phyloP scores from a whole-genome alignment of 1,140 invertebrate species.

The Drosophila hydei region DNA sequence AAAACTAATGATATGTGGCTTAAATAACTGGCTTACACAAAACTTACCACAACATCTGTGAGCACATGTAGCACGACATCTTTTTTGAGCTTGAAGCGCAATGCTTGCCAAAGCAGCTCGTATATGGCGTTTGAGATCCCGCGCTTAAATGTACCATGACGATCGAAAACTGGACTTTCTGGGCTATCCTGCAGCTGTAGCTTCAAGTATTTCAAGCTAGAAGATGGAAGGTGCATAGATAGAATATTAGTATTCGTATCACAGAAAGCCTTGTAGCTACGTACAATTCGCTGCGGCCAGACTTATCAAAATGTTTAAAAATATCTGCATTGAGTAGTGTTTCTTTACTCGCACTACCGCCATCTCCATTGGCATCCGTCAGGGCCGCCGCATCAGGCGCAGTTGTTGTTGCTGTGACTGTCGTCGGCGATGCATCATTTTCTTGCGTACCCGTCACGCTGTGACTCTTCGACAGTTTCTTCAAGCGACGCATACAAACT shows the following conservation, averaged over 20 bases:
- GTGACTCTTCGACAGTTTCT: constrained; percentile 70
- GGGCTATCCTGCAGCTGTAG: constrained; percentile 69
- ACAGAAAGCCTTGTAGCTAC: not conserved
- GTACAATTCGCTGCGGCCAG: constrained; percentile 79
- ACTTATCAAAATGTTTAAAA: constrained; percentile 79
- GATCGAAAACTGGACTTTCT: constrained; percentile 73
- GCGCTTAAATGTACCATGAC: constrained; percentile 62
- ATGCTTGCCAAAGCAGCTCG: constrained; percentile 88
- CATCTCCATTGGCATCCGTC: constrained; percentile 47
- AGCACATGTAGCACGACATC: constrained; percentile 88
- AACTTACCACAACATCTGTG: constrained; percentile 88
- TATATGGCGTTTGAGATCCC: constrained; percentile 85
- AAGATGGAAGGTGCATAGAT: not conserved
- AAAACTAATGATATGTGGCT: constrained; percentile 1
- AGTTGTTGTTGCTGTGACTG: constrained; percentile 21
- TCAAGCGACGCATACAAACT: constrained; percentile 58
- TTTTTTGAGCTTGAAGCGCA: constrained; percentile 88
- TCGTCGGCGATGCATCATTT: constrained; percentile 36
- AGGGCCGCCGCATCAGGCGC: constrained; percentile 15
- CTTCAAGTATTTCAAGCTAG: constrained; percentile 79
- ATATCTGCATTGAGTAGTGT: constrained; percentile 64
- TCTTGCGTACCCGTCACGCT: constrained; percentile 61
- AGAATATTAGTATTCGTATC: not conserved
- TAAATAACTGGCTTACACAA: not conserved
- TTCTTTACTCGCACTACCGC: constrained; percentile 16